A percentile compares a stretch with the other conserved stretches of the same genome.
These are phyloP conservation scores for Smutsia temminckii DNA, from an alignment of 2,797 vertebrate species.

Conservation along the genomic window DNA sequence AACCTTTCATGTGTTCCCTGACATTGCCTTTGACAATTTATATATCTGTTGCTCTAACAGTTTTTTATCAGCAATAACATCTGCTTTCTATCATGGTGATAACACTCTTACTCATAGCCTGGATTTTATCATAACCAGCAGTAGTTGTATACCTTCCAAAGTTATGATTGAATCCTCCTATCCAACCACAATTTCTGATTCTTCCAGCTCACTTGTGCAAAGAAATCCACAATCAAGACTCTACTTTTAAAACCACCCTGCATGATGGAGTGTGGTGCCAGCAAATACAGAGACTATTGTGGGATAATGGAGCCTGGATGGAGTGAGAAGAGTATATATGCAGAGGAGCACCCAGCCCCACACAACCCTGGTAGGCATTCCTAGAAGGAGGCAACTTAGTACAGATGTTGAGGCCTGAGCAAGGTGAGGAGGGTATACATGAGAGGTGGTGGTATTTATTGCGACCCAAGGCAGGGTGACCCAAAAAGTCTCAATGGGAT, in stretches of 20 bases:
- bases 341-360: rapidly evolving
- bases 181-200: background rate
- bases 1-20: background rate
- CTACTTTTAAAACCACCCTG: background rate
- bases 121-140: background rate
- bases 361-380: background rate
- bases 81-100: background rate
- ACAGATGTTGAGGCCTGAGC: rapidly evolving
- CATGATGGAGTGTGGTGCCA: too few relatives aligned
- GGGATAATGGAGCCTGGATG: rapidly evolving
- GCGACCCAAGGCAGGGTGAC: background rate
- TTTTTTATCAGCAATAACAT: background rate
- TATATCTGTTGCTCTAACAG: background rate
- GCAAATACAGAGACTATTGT: background rate
- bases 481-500: background rate
- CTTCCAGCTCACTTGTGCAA: background rate
- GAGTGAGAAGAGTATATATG: background rate
- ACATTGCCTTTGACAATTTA: background rate
- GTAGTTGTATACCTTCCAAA: background rate
- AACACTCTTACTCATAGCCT: background rate
- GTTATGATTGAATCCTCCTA: background rate
- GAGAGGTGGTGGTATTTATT: rapidly evolving
- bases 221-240: background rate
- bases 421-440: background rate
- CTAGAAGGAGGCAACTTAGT: background rate